phyloP scores from a whole-genome alignment of 2,888 invertebrate genomes.

The Hirtodrosophila histrioides region DNA sequence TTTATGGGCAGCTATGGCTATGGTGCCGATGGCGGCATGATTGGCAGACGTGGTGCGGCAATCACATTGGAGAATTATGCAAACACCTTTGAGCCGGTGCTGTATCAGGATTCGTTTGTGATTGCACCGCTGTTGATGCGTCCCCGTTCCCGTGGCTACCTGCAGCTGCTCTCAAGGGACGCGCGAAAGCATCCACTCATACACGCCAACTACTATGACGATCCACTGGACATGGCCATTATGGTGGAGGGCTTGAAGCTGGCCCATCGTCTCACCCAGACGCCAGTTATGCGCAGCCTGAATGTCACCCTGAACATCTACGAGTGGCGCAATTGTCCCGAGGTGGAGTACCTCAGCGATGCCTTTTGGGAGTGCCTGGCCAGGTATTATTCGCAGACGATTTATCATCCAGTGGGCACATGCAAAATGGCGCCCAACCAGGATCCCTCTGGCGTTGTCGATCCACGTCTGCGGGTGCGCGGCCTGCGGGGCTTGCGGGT shows the following conservation, averaged over 20 bases:
- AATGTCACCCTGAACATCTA: conserved; percentile 88
- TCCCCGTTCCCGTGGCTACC: conserved; percentile 89
- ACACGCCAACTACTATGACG: conserved; percentile 93
- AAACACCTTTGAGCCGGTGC: conserved; percentile 88
- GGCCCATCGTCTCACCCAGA: conserved; percentile 87
- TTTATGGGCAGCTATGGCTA: conserved; percentile 91
- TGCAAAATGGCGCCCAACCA: conserved; percentile 90
- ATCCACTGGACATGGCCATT: conserved; percentile 89
- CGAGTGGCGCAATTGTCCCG: conserved; percentile 88
- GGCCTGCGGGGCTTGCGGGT: conserved; percentile 89
- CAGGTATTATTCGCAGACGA: conserved; percentile 90
- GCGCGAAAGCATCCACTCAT: conserved; percentile 92
- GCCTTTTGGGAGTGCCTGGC: conserved; percentile 92
- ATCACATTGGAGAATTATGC: conserved; percentile 88
- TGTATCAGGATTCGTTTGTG: conserved; percentile 89
- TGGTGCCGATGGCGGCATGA: conserved; percentile 91
- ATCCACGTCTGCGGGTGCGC: conserved; percentile 88
- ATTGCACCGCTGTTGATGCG: conserved; percentile 89
- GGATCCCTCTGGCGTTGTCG: conserved; percentile 88
- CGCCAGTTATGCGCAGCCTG: conserved; percentile 86
- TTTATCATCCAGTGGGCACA: conserved; percentile 93
- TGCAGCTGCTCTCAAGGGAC: conserved; percentile 88
- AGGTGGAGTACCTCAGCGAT: conserved; percentile 88
- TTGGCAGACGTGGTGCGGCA: conserved; percentile 89
- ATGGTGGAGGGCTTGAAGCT: conserved; percentile 92